phyloP scores from a whole-genome alignment of 2,888 invertebrate species.

The Oxyscelio sp. region DNA sequence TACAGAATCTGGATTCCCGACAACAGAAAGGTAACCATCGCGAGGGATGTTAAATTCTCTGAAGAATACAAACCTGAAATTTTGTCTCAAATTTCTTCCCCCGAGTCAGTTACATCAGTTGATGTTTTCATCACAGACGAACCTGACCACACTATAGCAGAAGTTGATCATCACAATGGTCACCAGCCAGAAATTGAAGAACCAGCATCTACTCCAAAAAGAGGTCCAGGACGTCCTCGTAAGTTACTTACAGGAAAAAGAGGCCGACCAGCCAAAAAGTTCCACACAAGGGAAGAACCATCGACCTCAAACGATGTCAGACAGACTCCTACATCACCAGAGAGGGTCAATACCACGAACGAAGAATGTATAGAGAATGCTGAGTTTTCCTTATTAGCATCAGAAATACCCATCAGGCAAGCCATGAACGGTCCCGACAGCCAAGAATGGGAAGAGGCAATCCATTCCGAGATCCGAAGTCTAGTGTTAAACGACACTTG shows the following conservation, averaged over 20 bases:
- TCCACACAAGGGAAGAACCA: neutral
- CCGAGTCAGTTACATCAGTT: neutral
- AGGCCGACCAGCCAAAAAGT: constrained; percentile 42
- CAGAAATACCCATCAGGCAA: neutral
- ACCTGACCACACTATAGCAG: neutral
- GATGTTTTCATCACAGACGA: neutral
- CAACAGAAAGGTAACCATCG: constrained; percentile 34
- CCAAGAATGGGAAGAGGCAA: neutral
- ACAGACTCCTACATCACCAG: neutral
- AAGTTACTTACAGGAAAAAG: constrained; percentile 17
- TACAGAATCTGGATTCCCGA: constrained; percentile 59
- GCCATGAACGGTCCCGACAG: neutral
- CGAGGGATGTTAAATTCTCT: constrained; percentile 64
- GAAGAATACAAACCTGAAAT: constrained; percentile 16
- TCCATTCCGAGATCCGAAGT: constrained; percentile 25
- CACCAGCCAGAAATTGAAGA: neutral
- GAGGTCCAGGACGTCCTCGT: constrained; percentile 39
- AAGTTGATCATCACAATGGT: neutral
- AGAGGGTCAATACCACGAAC: neutral
- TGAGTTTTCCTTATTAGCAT: neutral
- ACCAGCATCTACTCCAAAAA: neutral
- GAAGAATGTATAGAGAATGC: neutral
- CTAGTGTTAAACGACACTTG: constrained; percentile 57
- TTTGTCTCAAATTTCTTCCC: neutral
- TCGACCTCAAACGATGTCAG: neutral